Percentiles rank a stretch among this genome's conserved stretches.
phyloP scores from a whole-genome alignment of 2,797 vertebrate genomes.

The Ciconia nigra region DNA sequence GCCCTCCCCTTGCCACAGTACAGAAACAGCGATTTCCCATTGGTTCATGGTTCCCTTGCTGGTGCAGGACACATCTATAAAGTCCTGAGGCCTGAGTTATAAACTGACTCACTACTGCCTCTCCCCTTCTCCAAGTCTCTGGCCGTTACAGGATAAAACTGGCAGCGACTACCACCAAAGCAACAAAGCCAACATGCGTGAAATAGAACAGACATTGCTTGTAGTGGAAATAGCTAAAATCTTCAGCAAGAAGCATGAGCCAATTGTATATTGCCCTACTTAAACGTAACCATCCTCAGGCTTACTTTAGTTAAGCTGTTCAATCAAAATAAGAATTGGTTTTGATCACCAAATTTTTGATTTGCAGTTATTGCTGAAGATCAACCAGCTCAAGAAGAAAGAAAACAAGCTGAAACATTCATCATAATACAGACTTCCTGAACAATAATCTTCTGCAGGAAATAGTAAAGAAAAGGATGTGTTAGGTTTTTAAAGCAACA shows the following conservation, averaged over 20 bases:
- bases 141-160: not conserved
- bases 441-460: not conserved
- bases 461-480: not conserved
- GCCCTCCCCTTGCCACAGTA: not conserved
- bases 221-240: not conserved
- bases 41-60: not conserved
- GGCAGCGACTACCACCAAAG: not conserved
- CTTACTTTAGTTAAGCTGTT: not conserved
- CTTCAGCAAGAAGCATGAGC: not conserved
- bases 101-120: not conserved
- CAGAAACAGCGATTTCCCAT: rapidly evolving
- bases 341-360: not conserved
- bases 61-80: not conserved
- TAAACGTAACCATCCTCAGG: not conserved
- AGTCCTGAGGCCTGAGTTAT: not conserved
- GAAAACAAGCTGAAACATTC: not conserved
- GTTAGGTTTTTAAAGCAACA: not conserved
- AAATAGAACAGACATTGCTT: not conserved
- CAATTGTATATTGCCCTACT: not conserved
- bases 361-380: not conserved
- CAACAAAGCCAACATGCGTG: not conserved
- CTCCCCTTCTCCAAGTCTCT: not conserved
- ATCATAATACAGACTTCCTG: not conserved
- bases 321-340: not conserved
- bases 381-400: not conserved